These are phyloP conservation scores for Empidonax traillii DNA, from an alignment of 2,113 vertebrate genomes.

Conservation along the genomic window DNA sequence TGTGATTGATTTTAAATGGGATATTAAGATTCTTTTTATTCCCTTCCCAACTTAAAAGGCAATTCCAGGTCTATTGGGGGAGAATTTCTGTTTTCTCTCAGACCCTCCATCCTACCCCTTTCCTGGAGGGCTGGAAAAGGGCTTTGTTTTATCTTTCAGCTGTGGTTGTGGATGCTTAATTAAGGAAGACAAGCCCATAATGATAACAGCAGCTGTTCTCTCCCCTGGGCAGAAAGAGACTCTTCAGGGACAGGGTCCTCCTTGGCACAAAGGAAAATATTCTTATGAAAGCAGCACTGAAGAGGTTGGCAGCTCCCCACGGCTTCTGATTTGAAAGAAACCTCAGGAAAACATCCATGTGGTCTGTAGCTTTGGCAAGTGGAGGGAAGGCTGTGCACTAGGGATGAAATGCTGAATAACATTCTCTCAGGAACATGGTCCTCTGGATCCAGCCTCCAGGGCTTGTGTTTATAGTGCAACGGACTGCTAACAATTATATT, in stretches of 20 bases:
- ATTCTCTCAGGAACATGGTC: background rate
- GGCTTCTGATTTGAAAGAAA: background rate
- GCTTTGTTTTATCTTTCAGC: slow-evolving; percentile 8
- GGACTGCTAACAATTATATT: background rate
- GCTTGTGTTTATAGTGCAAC: background rate
- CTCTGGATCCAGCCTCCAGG: background rate
- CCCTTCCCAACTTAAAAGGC: background rate
- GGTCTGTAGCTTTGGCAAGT: background rate
- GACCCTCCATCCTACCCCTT: background rate
- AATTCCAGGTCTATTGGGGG: background rate
- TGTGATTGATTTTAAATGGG: background rate
- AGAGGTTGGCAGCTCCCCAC: background rate
- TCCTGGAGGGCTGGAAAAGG: background rate
- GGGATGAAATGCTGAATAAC: background rate
- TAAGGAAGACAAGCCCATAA: slow-evolving; percentile 34
- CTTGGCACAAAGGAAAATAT: background rate
- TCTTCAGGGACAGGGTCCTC: slow-evolving; percentile 5
- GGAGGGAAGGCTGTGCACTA: background rate
- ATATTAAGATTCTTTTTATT: background rate
- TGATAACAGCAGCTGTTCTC: slow-evolving; percentile 35
- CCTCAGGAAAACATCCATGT: background rate
- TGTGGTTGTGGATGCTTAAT: slow-evolving; percentile 26
- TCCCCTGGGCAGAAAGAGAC: background rate
- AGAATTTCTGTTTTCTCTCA: background rate
- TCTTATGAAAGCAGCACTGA: background rate